These are phyloP conservation scores for Apaloderma vittatum DNA, from an alignment of 2,113 vertebrate species.

Conservation along the genomic window DNA sequence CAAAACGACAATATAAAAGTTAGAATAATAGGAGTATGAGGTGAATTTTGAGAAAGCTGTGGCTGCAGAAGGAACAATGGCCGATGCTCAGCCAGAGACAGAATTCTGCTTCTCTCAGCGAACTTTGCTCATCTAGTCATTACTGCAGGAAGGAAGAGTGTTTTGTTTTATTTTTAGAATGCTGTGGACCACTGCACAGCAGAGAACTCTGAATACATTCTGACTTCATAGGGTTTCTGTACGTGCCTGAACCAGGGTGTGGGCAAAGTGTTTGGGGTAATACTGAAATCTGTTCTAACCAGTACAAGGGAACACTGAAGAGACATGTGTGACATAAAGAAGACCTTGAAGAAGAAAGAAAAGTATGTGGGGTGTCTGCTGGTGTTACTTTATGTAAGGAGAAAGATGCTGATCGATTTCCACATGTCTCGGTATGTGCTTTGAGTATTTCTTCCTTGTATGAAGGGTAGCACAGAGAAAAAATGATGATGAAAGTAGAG, in stretches of 20 bases:
- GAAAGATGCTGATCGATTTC: not conserved
- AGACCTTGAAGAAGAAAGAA: not conserved
- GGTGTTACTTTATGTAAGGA: not conserved
- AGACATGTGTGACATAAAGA: not conserved
- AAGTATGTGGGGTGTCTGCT: not conserved
- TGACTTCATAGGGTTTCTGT: not conserved
- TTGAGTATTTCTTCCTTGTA: not conserved
- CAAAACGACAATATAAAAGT: not conserved
- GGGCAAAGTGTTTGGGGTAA: not conserved
- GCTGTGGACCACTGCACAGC: not conserved
- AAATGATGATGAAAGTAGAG: not conserved
- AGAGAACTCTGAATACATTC: not conserved
- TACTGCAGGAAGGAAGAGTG: not conserved
- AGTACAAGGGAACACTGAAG: not conserved
- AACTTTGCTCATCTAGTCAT: not conserved
- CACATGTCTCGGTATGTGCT: not conserved
- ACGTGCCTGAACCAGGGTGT: not conserved
- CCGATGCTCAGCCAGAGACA: not conserved
- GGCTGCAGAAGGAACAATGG: not conserved
- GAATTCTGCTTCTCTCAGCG: not conserved
- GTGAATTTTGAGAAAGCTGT: not conserved
- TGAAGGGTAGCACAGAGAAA: not conserved
- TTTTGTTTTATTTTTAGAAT: not conserved
- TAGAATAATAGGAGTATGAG: not conserved
- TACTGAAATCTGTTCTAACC: not conserved